Evolutionary conservation across 2,113 vertebrate species (phyloP).

Genomic region (Vombatus ursinus): DNA sequence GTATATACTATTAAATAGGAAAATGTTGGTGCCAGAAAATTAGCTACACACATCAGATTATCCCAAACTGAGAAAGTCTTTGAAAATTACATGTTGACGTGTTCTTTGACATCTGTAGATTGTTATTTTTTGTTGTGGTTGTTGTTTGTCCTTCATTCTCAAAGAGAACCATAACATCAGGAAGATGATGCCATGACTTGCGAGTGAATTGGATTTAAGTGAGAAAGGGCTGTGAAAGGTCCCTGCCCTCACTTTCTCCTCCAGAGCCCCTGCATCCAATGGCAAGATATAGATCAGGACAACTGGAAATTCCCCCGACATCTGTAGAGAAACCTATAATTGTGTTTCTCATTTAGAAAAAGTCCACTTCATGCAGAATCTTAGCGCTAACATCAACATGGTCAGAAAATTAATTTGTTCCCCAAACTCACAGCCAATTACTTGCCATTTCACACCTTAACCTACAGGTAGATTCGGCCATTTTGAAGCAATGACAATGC

Average conservation of each 20-base stretch:
- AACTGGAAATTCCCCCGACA: background rate
- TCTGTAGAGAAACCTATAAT: background rate
- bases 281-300: too few species aligned
- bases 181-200: too few species aligned
- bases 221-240: too few species aligned
- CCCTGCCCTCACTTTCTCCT: too few species aligned
- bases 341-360: background rate
- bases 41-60: background rate
- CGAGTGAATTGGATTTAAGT: too few species aligned
- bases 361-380: background rate
- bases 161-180: too few species aligned
- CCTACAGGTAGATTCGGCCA: slow-evolving; percentile 9
- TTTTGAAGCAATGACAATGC: background rate
- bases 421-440: background rate
- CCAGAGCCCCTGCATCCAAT: too few species aligned
- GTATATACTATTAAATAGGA: background rate
- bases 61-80: background rate
- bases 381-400: background rate
- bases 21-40: background rate
- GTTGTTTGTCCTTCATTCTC: too few species aligned
- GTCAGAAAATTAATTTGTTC: background rate
- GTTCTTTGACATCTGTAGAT: background rate
- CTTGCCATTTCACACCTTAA: background rate
- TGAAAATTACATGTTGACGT: background rate
- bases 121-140: too few species aligned